Evolutionary conservation across 2,888 invertebrate genomes (phyloP).

Genomic region (Frankliniella fusca): DNA sequence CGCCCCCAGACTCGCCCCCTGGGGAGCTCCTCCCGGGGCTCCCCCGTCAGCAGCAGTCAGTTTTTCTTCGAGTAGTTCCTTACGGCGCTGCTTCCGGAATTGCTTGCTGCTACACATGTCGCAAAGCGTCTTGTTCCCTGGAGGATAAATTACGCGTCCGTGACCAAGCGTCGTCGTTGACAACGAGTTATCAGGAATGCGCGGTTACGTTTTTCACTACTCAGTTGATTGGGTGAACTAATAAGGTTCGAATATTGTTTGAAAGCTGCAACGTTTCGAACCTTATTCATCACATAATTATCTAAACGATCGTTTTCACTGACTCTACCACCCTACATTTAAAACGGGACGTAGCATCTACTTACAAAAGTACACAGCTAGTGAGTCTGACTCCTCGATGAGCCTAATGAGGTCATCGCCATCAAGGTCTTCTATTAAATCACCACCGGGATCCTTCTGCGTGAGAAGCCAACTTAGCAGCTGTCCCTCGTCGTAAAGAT

Average conservation of each 20-base stretch:
- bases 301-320: not conserved
- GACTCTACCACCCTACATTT: too few relatives aligned
- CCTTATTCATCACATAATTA: not conserved
- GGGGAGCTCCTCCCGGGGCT: constrained; percentile 37
- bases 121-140: constrained; percentile 89
- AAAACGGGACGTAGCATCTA: constrained; percentile 41
- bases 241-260: not conserved
- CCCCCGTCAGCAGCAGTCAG: not conserved
- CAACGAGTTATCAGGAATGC: too few relatives aligned
- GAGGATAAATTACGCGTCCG: constrained; percentile 31
- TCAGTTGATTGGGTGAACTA: not conserved
- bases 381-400: constrained; percentile 73
- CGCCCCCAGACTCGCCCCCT: constrained; percentile 49
- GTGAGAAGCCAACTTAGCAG: constrained; percentile 85
- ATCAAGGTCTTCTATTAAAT: constrained; percentile 82
- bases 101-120: constrained; percentile 76
- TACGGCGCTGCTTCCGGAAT: constrained; percentile 61
- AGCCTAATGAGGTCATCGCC: constrained; percentile 71
- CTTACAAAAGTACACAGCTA: constrained; percentile 93
- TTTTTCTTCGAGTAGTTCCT: constrained; percentile 41
- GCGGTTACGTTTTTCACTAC: not conserved
- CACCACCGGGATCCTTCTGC: constrained; percentile 87
- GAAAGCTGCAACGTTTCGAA: not conserved
- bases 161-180: not conserved
- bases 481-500: constrained; percentile 80